phyloP scores from a whole-genome alignment of 2,888 invertebrate genomes.

The Protodeltote pygarga region DNA sequence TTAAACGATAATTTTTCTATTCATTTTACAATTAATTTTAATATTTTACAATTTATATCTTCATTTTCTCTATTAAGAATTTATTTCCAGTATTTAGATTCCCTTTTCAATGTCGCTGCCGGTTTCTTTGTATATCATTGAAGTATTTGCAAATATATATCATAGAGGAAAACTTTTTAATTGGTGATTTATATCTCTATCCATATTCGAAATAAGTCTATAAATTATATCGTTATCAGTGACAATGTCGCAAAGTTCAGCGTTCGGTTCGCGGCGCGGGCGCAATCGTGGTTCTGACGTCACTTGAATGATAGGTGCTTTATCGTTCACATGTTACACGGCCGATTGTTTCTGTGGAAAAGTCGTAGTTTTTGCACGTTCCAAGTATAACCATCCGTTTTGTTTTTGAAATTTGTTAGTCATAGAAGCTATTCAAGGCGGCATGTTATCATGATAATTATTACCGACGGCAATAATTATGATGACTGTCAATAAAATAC shows the following conservation, averaged over 20 bases:
- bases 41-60: neutral
- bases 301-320: conserved; percentile 71
- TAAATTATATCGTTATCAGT: conserved; percentile 74
- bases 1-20: neutral
- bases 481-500: conserved; percentile 51
- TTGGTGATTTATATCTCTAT: conserved; percentile 38
- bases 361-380: conserved; percentile 48
- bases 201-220: conserved; percentile 64
- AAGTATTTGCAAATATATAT: conserved; percentile 4
- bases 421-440: too few species aligned
- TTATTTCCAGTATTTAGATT: neutral
- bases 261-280: conserved; percentile 55
- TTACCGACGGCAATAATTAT: too few species aligned
- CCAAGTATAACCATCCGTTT: too few species aligned
- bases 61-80: neutral
- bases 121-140: neutral
- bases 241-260: conserved; percentile 78
- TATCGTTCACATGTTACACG: conserved; percentile 62
- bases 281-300: conserved; percentile 72
- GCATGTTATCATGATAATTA: too few species aligned
- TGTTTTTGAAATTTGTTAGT: too few species aligned
- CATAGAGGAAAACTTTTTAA: conserved; percentile 17
- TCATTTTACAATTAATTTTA: neutral
- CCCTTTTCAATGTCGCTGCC: neutral
- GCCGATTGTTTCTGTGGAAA: conserved; percentile 62